Conservation (phyloP, 2,113 vertebrate species). For the Spilogale gracilis region DNA sequence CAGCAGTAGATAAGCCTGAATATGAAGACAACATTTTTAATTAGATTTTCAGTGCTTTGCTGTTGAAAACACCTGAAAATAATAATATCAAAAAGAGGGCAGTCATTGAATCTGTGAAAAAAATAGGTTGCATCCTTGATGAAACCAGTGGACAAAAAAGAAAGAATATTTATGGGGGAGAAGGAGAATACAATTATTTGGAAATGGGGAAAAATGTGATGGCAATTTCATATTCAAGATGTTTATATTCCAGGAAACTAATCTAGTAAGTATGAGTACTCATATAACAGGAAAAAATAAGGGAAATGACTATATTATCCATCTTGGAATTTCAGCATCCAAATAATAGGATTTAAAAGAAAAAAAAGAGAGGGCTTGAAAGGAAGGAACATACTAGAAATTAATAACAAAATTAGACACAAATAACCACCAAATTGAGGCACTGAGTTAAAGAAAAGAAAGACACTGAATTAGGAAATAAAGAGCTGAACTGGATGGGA, state of each 20-base stretch:
- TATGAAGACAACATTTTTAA: background rate
- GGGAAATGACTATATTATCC: background rate
- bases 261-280: background rate
- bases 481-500: background rate
- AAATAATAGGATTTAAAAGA: background rate
- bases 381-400: background rate
- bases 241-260: background rate
- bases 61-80: background rate
- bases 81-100: background rate
- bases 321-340: background rate
- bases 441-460: background rate
- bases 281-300: background rate
- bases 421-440: background rate
- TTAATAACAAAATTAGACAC: background rate
- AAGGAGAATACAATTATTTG: background rate
- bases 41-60: background rate
- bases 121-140: background rate
- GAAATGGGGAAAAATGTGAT: background rate
- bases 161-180: background rate
- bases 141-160: background rate
- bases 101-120: background rate
- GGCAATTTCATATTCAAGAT: background rate
- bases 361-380: background rate
- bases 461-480: background rate
- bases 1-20: background rate